Percentiles rank a stretch among this genome's conserved stretches.
Conservation (phyloP, 2,888 invertebrate genomes). For the Lumbricus terrestris region DNA sequence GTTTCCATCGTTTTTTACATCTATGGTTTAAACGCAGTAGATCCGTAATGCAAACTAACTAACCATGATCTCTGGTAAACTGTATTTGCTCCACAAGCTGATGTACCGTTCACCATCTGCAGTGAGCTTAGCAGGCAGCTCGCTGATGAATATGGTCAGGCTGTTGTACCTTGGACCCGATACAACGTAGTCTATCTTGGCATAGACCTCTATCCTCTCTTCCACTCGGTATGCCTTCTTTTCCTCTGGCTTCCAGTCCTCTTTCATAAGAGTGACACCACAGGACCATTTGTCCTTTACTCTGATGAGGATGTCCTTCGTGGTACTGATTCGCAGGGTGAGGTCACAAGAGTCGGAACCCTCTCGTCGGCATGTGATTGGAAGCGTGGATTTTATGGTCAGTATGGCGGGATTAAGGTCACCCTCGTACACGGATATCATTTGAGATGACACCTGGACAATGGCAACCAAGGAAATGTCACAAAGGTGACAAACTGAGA, state of each 20-base stretch:
- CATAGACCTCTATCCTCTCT: background rate
- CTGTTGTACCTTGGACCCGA: background rate
- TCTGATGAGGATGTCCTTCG: background rate
- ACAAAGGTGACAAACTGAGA: no score
- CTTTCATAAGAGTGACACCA: background rate
- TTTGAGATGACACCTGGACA: background rate
- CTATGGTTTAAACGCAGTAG: no score
- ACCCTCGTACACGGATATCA: background rate
- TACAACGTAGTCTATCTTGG: background rate
- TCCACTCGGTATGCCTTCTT: background rate
- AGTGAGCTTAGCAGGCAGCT: background rate
- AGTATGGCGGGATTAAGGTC: background rate
- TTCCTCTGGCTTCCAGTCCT: background rate
- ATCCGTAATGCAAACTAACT: no score
- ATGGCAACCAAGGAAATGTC: no score
- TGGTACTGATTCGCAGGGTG: background rate
- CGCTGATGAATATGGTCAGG: background rate
- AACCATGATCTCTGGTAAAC: background rate
- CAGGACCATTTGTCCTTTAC: background rate
- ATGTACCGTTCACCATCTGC: background rate
- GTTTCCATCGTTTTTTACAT: no score
- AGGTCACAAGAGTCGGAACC: background rate
- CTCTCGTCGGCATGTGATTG: background rate
- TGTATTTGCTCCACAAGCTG: background rate
- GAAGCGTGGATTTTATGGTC: background rate